Evolutionary conservation across 2,113 vertebrate genomes (phyloP), one percentile per base, ranked within the genome.

Genomic region (Stegastes partitus): DNA sequence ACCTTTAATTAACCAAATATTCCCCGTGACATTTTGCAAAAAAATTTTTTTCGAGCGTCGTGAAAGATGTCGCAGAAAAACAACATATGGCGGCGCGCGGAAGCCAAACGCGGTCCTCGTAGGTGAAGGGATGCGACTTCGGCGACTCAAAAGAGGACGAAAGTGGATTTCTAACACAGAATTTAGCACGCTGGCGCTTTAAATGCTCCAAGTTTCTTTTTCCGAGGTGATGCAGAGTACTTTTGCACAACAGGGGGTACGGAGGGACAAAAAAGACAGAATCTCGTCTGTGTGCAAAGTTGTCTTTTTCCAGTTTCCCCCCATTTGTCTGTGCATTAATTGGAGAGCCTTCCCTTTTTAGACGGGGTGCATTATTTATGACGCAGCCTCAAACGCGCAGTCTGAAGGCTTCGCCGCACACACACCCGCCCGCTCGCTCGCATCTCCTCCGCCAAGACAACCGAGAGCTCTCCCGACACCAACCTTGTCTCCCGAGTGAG

Each of bases 331-430:
- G 74, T 70, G 88, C 87, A 90, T 91, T 91, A 89, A 91, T 86
- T 85, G 89, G 79, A 80, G 76, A 92, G 73, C 76, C 87, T 86
- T 89, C 80, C 74, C 82, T 91, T 91, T 90, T 91, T 88, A 88
- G 87, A 82, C 18, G 50, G 54, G 11, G 69, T 91, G 83, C 91
- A 94, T 94, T 92, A 94, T 94, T 94, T 70, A 94, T 91, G 88
- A 79, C 49, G 31, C 71, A 69, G 83, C 82, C 89, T 89, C 83
- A 90, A 88, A 91, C 80, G 39, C 56, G 26, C 53, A 66, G 75
- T 85, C 84, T 73, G 77, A 85, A 81, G 58, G 37, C 77, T 68
- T 53, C 56, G 68, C 68, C 62, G 57, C 21, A 28, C 64, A 68
- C 55, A 64, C 70, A 69, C 65, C 66, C 26, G 54, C 56, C 55